phyloP scores from a whole-genome alignment of 2,113 vertebrate species.

The Hypocryptadius cinnamomeus region DNA sequence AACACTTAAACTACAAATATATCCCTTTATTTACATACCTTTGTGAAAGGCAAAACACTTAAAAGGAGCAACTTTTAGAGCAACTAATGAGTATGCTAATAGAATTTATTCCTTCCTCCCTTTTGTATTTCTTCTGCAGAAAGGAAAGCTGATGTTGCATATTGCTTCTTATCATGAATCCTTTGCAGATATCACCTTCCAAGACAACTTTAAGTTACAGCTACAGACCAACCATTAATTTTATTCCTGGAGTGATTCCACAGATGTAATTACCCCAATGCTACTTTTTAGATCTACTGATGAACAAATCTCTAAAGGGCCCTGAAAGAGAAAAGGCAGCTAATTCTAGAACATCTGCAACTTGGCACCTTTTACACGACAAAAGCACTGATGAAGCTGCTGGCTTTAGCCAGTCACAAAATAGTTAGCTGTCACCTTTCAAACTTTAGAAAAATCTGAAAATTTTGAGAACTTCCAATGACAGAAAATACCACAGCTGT shows the following conservation, averaged over 20 bases:
- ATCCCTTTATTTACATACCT: background rate
- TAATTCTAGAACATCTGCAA: background rate
- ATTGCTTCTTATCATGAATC: background rate
- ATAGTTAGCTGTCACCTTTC: background rate
- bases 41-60: background rate
- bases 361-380: background rate
- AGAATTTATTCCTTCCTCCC: background rate
- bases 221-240: background rate
- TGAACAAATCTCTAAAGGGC: background rate
- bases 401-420: background rate
- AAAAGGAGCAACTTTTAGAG: background rate
- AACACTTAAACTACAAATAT: background rate
- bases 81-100: background rate
- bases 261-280: background rate
- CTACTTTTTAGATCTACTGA: background rate
- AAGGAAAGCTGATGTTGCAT: background rate
- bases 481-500: background rate
- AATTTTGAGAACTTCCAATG: background rate
- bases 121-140: background rate
- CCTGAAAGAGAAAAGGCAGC: background rate
- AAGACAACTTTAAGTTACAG: background rate
- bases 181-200: background rate
- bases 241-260: background rate
- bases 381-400: background rate
- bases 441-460: background rate